A percentile compares a stretch with the other conserved stretches of the same genome.
phyloP scores from a whole-genome alignment of 2,113 vertebrate species.

The Scomber japonicus region DNA sequence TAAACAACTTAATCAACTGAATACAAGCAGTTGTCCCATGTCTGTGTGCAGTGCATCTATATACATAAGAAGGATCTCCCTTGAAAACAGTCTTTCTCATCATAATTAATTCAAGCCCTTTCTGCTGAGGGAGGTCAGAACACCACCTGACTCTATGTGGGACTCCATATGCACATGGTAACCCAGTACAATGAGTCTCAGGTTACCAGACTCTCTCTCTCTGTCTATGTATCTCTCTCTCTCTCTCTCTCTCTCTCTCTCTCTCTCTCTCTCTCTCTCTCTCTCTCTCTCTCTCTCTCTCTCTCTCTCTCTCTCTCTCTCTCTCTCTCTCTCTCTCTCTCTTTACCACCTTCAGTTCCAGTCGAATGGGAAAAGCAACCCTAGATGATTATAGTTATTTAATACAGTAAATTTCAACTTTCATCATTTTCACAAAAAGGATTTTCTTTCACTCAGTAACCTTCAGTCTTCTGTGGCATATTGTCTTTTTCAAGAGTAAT shows the following conservation, averaged over 20 bases:
- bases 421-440: too few relatives aligned
- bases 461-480: not conserved
- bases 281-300: too few relatives aligned
- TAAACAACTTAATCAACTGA: not conserved
- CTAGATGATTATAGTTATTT: too few relatives aligned
- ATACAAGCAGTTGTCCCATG: not conserved
- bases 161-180: slow-evolving; percentile 27
- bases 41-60: not conserved
- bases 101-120: slow-evolving; percentile 52
- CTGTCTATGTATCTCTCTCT: too few relatives aligned
- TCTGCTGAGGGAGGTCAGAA: slow-evolving; percentile 8
- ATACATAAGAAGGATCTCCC: not conserved
- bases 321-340: too few relatives aligned
- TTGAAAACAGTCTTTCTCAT: not conserved
- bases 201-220: slow-evolving; percentile 13
- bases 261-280: too few relatives aligned
- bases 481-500: not conserved
- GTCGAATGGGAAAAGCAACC: too few relatives aligned
- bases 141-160: slow-evolving; percentile 27
- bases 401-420: too few relatives aligned
- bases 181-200: slow-evolving; percentile 8
- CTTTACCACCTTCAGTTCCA: too few relatives aligned
- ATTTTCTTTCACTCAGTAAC: too few relatives aligned
- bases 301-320: too few relatives aligned
- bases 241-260: too few relatives aligned